Percentiles rank a stretch among this genome's conserved stretches.
Conservation (phyloP, 2,113 vertebrate species). For the Protobothrops mucrosquamatus region DNA sequence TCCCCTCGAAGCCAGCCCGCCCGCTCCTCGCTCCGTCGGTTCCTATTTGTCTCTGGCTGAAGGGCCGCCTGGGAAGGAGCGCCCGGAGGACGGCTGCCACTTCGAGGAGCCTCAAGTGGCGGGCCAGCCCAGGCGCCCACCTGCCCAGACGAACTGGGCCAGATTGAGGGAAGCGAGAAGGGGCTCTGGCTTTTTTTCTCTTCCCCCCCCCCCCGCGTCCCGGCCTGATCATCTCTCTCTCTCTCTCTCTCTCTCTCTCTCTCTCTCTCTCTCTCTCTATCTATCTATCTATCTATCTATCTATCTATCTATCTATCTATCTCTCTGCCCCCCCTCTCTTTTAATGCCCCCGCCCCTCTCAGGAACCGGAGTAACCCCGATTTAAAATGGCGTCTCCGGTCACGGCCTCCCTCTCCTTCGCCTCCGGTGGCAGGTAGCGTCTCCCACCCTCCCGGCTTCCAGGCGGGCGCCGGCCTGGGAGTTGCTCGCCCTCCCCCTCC, state of each 20-base stretch:
- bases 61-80: not conserved
- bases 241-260: not conserved
- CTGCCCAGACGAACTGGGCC: not conserved
- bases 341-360: not conserved
- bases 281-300: too few species aligned
- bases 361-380: not conserved
- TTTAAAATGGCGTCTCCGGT: constrained; percentile 63
- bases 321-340: too few species aligned
- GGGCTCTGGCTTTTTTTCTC: not conserved
- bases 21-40: not conserved
- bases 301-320: too few species aligned
- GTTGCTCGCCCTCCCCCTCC: not conserved
- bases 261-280: not conserved
- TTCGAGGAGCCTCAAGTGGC: not conserved
- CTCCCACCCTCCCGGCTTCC: too few species aligned
- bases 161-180: not conserved
- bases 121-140: not conserved
- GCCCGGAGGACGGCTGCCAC: not conserved
- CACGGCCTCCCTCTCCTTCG: not conserved
- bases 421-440: not conserved
- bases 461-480: not conserved
- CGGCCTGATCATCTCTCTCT: too few species aligned
- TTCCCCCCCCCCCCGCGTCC: not conserved
- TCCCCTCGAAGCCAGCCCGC: not conserved
- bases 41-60: not conserved